Percentiles rank a stretch among this genome's conserved stretches.
Evolutionary conservation across 2,888 invertebrate species (phyloP).

Genomic region (Ochropacha duplaris): DNA sequence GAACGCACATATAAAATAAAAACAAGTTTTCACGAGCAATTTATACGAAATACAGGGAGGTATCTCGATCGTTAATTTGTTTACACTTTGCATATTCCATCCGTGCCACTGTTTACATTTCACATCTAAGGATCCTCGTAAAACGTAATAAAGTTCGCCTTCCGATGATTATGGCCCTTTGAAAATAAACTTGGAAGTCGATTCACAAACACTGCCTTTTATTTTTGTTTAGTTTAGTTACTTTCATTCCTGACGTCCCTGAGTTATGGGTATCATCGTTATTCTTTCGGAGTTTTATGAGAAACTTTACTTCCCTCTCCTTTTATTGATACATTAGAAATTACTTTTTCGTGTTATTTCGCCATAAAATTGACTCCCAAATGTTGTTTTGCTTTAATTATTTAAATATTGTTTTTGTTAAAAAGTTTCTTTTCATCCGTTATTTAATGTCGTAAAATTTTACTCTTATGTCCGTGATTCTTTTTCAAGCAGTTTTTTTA

Average conservation of each 20-base stretch:
- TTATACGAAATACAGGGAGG: conserved; percentile 47
- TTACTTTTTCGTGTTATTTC: conserved; percentile 41
- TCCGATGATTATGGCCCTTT: conserved; percentile 72
- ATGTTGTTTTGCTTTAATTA: conserved; percentile 18
- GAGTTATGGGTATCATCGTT: conserved; percentile 68
- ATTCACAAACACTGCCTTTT: conserved; percentile 62
- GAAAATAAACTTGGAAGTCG: conserved; percentile 70
- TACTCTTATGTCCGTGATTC: neutral
- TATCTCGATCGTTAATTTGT: conserved; percentile 67
- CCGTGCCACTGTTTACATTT: conserved; percentile 61
- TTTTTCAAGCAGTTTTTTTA: neutral
- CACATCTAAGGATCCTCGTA: conserved; percentile 56
- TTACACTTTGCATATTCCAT: conserved; percentile 65
- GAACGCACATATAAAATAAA: conserved; percentile 32
- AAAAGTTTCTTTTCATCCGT: neutral
- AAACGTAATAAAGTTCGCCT: conserved; percentile 68
- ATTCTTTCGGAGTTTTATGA: conserved; percentile 52
- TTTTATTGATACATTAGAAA: conserved; percentile 55
- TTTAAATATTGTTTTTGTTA: neutral
- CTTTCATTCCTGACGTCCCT: conserved; percentile 42
- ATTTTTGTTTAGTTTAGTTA: conserved; percentile 71
- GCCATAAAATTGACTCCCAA: conserved; percentile 27
- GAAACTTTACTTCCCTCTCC: conserved; percentile 43
- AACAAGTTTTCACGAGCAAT: conserved; percentile 49
- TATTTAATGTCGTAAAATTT: neutral